Evolutionary conservation across 1,140 invertebrate species (phyloP), one percentile per base, ranked within the genome.

Genomic region (Plodia interpunctella): DNA sequence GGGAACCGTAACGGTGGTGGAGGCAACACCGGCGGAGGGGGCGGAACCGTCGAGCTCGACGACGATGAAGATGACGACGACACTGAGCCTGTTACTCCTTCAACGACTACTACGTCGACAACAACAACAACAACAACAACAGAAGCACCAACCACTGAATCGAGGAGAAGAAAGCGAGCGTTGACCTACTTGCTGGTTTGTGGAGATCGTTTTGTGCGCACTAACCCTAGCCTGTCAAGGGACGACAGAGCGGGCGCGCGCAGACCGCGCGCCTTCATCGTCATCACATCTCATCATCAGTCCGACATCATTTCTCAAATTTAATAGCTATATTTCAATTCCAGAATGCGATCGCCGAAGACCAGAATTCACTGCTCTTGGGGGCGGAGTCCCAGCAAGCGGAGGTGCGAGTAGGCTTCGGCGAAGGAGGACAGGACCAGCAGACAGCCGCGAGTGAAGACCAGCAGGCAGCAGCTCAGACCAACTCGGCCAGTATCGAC

Each of bases 371-470:
- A 58, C 70, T 88, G 49, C 77, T 91, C 38, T 83, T 87, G 0
- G 90, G 87, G 21, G 90, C 92, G 0, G 92, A 92, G 67, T 93
- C 92, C 4, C 91, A 92, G 66, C 92, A 92, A 70, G 92, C 91
- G 66, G 92, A 93, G 68, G 92, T 93, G 11, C 88, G 92, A 51
- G 92, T 93, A 8, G 92, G 92, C 21, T 93, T 93, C 77, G 90
- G 91, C 5, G 92, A 93, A 61, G 89, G 91, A 54, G 66, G 78
- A 10, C 70, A 79, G 50, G 83, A 76, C 50, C 77, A 81, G 54
- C 63, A 66, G 28, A 70, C 63, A 8, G 79, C 79, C 30, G 84
- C 82, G 59, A 84, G 81, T 35, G 83, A 87, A 35, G 90, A 92
- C 75, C 91, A 92, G 74, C 90, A 90, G 58, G 80, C 87, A 19